phyloP scores from a whole-genome alignment of 2,797 vertebrate genomes.

The Pseudotriccus pelzelni region DNA sequence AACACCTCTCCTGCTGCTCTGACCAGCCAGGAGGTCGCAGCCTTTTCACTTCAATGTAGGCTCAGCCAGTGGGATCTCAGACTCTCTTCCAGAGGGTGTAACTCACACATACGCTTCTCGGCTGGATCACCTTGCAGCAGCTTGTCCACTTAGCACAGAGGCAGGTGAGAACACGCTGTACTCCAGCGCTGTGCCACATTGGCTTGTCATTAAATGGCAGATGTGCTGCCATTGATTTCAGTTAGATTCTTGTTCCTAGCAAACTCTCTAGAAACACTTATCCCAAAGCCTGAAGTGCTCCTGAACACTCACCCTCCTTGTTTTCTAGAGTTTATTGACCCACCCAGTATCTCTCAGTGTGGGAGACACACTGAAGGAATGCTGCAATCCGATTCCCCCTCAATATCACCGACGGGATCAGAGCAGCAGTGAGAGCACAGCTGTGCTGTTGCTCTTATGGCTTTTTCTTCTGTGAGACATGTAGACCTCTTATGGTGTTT shows the following conservation, averaged over 20 bases:
- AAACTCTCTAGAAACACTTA: slow-evolving; percentile 5
- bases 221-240: slow-evolving; percentile 34
- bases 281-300: not conserved
- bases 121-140: not conserved
- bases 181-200: fast-evolving
- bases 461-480: not conserved
- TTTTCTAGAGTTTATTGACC: not conserved
- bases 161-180: slow-evolving; percentile 14
- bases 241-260: not conserved
- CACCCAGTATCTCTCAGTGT: not conserved
- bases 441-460: not conserved
- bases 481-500: not conserved
- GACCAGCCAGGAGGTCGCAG: not conserved
- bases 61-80: not conserved
- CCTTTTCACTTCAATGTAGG: fast-evolving
- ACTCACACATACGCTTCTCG: not conserved
- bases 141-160: not conserved
- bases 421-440: not conserved
- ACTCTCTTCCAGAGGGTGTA: not conserved
- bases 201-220: slow-evolving; percentile 14
- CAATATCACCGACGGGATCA: not conserved
- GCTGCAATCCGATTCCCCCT: not conserved
- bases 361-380: not conserved
- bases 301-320: not conserved
- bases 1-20: not conserved